Evolutionary conservation across 1,140 invertebrate genomes (phyloP).

Genomic region (Uloborus diversus): DNA sequence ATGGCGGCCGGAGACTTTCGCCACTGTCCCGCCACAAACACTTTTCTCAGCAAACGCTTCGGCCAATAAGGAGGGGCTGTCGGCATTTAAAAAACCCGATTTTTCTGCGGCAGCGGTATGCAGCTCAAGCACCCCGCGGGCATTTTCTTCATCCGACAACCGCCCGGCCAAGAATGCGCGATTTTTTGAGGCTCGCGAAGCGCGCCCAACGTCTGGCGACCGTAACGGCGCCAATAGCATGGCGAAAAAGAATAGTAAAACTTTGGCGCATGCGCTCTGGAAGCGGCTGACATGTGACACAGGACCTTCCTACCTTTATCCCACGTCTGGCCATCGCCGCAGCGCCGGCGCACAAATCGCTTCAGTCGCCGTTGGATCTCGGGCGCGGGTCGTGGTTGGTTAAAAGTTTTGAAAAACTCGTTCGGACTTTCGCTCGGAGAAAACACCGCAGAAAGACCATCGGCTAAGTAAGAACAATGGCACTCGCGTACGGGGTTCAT

Average conservation of each 20-base stretch:
- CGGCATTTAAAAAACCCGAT: constrained; percentile 23
- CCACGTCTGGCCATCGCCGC: not conserved
- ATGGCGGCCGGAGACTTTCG: constrained; percentile 28
- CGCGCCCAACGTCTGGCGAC: constrained; percentile 11
- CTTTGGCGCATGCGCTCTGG: constrained; percentile 9
- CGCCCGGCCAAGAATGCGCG: constrained; percentile 43
- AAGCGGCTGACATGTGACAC: not conserved
- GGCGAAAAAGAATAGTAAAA: not conserved
- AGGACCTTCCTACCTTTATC: not conserved
- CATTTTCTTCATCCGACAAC: constrained; percentile 33
- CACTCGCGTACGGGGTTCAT: not conserved
- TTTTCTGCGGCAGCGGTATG: constrained; percentile 24
- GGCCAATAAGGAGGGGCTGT: constrained; percentile 38
- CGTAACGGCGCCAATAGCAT: constrained; percentile 12
- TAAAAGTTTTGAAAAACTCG: not conserved
- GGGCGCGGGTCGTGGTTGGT: not conserved
- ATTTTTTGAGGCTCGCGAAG: constrained; percentile 3
- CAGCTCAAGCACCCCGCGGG: constrained; percentile 5
- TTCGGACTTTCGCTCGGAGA: not conserved
- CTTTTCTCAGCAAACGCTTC: constrained; percentile 18
- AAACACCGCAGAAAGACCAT: not conserved
- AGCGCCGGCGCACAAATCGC: not conserved
- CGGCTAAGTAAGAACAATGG: constrained; percentile 31
- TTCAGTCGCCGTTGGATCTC: not conserved
- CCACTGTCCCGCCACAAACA: constrained; percentile 33